These are phyloP conservation scores for Plectus sambesii DNA, from an alignment of 1,140 invertebrate species.

Conservation along the genomic window DNA sequence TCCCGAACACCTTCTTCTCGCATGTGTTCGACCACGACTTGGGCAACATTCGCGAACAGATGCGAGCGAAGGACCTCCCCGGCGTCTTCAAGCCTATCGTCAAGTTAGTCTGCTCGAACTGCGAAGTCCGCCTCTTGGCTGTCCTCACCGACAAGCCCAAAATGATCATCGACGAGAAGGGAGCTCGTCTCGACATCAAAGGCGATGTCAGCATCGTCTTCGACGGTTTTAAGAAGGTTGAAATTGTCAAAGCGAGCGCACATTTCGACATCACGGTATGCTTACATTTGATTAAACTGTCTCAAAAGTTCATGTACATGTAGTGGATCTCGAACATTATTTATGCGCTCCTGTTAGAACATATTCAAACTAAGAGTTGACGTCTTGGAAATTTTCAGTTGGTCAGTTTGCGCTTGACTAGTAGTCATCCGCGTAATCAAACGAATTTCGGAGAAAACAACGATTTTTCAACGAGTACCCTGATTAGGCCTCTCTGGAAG, in stretches of 20 bases:
- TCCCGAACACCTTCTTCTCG: slow-evolving; percentile 23
- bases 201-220: slow-evolving; percentile 21
- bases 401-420: too few relatives aligned
- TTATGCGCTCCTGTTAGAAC: too few relatives aligned
- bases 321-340: too few relatives aligned
- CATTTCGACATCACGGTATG: slow-evolving; percentile 23
- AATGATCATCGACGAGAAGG: slow-evolving; percentile 17
- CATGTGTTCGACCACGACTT: slow-evolving; percentile 20
- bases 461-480: too few relatives aligned
- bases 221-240: slow-evolving; percentile 12
- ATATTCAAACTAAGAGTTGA: too few relatives aligned
- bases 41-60: slow-evolving; percentile 17
- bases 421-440: too few relatives aligned
- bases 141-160: slow-evolving; percentile 16
- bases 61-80: slow-evolving; percentile 14
- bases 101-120: slow-evolving; percentile 22
- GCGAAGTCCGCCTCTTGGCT: slow-evolving; percentile 17
- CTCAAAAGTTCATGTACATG: slow-evolving; percentile 5
- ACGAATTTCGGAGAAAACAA: too few relatives aligned
- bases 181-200: slow-evolving; percentile 16
- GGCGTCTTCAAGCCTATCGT: slow-evolving; percentile 15
- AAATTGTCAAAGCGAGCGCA: slow-evolving; percentile 19
- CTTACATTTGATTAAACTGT: background rate
- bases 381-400: too few relatives aligned
- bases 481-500: too few relatives aligned